phyloP scores from a whole-genome alignment of 2,797 vertebrate genomes.

The Pangasius sanitwongsei region DNA sequence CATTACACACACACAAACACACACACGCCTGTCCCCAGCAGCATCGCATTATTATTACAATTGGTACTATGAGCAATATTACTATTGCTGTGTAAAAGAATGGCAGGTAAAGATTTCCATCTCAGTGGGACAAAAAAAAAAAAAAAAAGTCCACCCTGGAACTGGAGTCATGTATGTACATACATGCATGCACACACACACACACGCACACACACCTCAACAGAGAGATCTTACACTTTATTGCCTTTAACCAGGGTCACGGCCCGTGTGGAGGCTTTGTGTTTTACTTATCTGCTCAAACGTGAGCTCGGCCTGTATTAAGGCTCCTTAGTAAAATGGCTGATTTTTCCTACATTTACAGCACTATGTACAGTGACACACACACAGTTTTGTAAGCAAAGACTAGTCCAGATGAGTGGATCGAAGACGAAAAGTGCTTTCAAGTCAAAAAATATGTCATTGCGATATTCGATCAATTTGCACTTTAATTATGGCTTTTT shows the following conservation, averaged over 20 bases:
- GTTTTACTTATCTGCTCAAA: constrained; percentile 57
- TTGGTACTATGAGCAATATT: constrained; percentile 37
- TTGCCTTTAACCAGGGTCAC: constrained; percentile 45
- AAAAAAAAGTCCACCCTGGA: neutral
- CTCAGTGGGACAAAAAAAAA: neutral
- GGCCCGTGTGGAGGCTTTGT: constrained; percentile 53
- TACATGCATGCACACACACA: too few species aligned
- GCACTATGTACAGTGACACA: constrained; percentile 57
- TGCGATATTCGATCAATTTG: neutral
- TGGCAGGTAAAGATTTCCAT: constrained; percentile 32
- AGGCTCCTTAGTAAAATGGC: constrained; percentile 73
- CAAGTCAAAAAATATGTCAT: neutral
- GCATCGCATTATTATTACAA: constrained; percentile 19
- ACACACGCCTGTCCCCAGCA: constrained; percentile 7
- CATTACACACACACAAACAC: neutral
- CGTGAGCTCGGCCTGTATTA: constrained; percentile 52
- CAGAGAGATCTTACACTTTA: constrained; percentile 34
- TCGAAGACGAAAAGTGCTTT: constrained; percentile 1
- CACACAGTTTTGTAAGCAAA: neutral
- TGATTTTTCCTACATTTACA: constrained; percentile 78
- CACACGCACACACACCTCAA: too few species aligned
- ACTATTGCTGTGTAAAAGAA: constrained; percentile 42
- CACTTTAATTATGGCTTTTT: constrained; percentile 3
- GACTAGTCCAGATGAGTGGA: neutral
- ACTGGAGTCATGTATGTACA: neutral